These are phyloP conservation scores for Pica pica DNA, from an alignment of 2,113 vertebrate genomes.

Conservation along the genomic window DNA sequence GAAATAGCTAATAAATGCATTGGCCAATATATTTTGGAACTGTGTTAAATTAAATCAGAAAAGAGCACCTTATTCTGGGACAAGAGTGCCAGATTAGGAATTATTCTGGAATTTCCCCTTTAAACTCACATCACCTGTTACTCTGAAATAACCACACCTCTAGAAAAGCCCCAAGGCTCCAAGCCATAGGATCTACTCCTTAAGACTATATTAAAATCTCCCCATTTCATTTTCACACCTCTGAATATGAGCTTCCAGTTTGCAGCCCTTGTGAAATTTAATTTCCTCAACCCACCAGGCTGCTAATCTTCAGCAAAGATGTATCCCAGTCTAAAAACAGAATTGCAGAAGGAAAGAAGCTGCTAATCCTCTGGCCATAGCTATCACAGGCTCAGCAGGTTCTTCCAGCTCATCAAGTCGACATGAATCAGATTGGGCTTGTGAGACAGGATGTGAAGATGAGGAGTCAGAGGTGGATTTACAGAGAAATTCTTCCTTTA, in stretches of 20 bases:
- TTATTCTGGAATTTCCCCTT: not conserved
- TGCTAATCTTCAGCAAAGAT: conserved; percentile 31
- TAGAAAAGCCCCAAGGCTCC: not conserved
- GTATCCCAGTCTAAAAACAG: conserved; percentile 10
- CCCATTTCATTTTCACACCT: conserved; percentile 14
- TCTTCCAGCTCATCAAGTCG: conserved; percentile 33
- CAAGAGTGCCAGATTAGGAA: not conserved
- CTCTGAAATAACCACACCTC: not conserved
- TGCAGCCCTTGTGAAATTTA: conserved; percentile 20
- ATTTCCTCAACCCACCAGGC: conserved; percentile 41
- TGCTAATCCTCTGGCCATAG: conserved; percentile 38
- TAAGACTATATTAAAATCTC: not conserved
- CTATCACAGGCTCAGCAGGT: conserved; percentile 51
- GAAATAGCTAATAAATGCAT: not conserved
- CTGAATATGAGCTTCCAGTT: conserved; percentile 12
- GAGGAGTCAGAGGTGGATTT: not conserved
- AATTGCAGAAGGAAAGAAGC: not conserved
- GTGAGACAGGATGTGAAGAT: not conserved
- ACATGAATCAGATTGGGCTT: not conserved
- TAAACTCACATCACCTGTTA: not conserved
- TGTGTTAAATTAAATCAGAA: not conserved
- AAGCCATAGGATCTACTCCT: not conserved
- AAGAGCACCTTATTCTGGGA: not conserved
- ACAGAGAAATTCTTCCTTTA: not conserved
- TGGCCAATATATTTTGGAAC: not conserved